Evolutionary conservation across 2,113 vertebrate species (phyloP).

Genomic region (Pao palembangensis): DNA sequence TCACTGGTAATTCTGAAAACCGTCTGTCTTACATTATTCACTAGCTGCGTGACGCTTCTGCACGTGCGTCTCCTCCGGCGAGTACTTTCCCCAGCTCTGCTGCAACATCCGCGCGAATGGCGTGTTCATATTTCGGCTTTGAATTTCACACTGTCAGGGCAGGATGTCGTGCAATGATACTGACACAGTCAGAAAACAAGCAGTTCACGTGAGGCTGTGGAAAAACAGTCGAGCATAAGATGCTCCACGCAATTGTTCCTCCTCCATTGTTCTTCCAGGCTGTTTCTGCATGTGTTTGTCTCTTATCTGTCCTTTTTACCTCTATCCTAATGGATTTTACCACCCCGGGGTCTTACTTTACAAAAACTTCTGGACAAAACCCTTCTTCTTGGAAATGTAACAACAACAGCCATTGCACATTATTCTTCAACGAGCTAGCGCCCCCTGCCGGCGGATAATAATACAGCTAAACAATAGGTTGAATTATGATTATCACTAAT

Average conservation of each 20-base stretch:
- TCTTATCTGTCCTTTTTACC: slow-evolving; percentile 23
- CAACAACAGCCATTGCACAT: slow-evolving; percentile 11
- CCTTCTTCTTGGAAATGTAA: slow-evolving; percentile 16
- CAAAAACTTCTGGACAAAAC: slow-evolving; percentile 31
- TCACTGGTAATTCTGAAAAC: slow-evolving; percentile 50
- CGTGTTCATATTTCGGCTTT: slow-evolving; percentile 20
- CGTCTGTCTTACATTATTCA: slow-evolving; percentile 64
- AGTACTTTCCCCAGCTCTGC: slow-evolving; percentile 25
- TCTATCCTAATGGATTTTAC: slow-evolving; percentile 50
- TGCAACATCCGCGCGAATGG: slow-evolving; percentile 35
- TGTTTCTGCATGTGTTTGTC: slow-evolving; percentile 4
- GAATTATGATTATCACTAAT: no score
- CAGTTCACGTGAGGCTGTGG: slow-evolving; percentile 4
- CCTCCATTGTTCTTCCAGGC: slow-evolving; percentile 3
- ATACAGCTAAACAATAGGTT: no score
- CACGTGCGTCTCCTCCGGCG: slow-evolving; percentile 16
- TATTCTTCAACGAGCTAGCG: slow-evolving; percentile 44
- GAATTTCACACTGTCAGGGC: slow-evolving; percentile 6
- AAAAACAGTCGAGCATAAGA: slow-evolving; percentile 6
- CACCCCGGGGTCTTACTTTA: slow-evolving; percentile 56
- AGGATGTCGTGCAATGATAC: slow-evolving; percentile 1
- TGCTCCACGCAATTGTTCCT: slow-evolving; percentile 8
- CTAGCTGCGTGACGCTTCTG: slow-evolving; percentile 18
- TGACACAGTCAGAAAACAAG: slow-evolving; percentile 5
- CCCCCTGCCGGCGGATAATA: slow-evolving; percentile 56